Conservation (phyloP, 2,113 vertebrate genomes). For the Edolisoma coerulescens region DNA sequence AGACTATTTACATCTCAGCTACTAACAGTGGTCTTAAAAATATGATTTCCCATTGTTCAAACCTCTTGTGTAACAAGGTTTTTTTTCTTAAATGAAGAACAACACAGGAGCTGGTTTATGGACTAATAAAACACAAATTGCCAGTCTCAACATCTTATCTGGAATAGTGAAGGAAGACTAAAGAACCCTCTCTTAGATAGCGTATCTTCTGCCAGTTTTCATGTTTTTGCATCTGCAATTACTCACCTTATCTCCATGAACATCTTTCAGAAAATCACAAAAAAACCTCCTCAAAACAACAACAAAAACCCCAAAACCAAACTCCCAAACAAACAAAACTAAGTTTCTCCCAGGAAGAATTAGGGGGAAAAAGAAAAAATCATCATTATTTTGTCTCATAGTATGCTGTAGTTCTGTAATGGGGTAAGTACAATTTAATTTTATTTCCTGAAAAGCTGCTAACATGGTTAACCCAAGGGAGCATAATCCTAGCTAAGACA, state of each 20-base stretch:
- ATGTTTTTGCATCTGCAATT: background rate
- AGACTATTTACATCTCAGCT: background rate
- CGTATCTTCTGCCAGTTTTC: background rate
- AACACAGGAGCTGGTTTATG: background rate
- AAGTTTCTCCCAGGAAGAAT: background rate
- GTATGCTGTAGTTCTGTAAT: background rate
- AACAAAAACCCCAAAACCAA: background rate
- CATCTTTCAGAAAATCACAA: background rate
- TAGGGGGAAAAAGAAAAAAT: background rate
- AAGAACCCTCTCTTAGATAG: background rate
- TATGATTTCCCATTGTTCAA: background rate
- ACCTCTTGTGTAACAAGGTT: background rate
- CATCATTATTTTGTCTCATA: background rate
- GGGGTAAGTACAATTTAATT: background rate
- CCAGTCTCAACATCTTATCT: background rate
- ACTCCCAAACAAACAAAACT: background rate
- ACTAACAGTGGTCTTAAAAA: background rate
- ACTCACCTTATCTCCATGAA: background rate
- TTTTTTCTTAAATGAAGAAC: background rate
- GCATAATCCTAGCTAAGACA: background rate
- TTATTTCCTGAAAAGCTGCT: background rate
- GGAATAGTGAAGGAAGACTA: background rate
- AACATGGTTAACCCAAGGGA: background rate
- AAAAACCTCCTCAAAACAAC: fast-evolving
- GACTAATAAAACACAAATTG: background rate